These are phyloP conservation scores for Elgaria multicarinata DNA, from an alignment of 2,113 vertebrate species.

Conservation along the genomic window DNA sequence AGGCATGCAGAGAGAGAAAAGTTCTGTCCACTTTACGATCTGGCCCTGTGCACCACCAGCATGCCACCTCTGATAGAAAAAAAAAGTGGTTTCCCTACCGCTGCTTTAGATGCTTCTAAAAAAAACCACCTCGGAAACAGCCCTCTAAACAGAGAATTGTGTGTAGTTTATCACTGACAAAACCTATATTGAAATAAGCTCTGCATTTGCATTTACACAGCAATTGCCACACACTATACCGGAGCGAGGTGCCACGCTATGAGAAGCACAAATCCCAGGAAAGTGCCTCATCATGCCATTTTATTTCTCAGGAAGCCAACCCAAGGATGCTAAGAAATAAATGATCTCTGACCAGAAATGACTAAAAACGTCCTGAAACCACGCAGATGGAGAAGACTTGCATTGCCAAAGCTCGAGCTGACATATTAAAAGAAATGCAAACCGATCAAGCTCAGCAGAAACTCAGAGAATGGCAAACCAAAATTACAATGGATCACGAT, in stretches of 20 bases:
- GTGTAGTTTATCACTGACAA: background rate
- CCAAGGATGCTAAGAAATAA: background rate
- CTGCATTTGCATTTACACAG: background rate
- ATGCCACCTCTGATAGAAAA: background rate
- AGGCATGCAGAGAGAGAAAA: too few relatives aligned
- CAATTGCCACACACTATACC: background rate
- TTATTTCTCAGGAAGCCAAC: background rate
- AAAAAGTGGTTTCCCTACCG: background rate
- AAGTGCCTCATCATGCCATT: background rate
- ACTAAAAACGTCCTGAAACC: background rate
- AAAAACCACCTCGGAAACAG: background rate
- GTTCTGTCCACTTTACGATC: too few relatives aligned
- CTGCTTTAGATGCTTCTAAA: background rate
- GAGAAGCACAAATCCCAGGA: background rate
- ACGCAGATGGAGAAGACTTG: background rate
- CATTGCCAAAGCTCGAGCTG: background rate
- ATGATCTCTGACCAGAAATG: background rate
- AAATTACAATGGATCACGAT: background rate
- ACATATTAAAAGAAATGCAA: background rate
- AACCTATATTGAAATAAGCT: background rate
- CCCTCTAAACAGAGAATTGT: background rate
- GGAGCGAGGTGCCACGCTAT: background rate
- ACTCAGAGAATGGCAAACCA: background rate
- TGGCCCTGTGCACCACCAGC: too few relatives aligned
- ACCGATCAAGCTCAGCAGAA: background rate